These are phyloP conservation scores for Phragmatobia fuliginosa DNA, from an alignment of 2,888 invertebrate genomes.

Conservation along the genomic window DNA sequence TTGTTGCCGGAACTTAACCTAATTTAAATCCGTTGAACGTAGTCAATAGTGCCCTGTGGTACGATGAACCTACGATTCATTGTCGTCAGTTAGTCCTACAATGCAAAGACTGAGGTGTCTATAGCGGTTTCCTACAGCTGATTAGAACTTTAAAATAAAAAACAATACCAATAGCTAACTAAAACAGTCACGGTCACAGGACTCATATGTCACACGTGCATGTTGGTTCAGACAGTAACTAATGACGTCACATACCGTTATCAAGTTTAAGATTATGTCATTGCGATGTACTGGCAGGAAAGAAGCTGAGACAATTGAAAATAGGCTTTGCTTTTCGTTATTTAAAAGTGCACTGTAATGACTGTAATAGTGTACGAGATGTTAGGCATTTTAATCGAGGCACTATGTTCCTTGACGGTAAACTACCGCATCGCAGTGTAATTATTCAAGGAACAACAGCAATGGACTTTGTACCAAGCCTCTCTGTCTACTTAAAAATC, in stretches of 20 bases:
- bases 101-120: no score
- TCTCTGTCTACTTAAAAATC: conserved; percentile 16
- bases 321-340: background rate
- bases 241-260: background rate
- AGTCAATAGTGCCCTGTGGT: no score
- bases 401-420: background rate
- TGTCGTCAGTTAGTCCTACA: no score
- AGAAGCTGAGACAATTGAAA: background rate
- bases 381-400: no score
- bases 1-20: background rate
- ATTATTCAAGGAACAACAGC: background rate
- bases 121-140: no score
- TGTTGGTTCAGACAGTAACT: background rate
- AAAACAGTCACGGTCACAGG: background rate
- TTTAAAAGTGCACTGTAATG: no score
- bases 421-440: background rate
- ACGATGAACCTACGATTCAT: no score
- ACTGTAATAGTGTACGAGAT: no score
- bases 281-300: background rate
- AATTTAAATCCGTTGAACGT: no score
- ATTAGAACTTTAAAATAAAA: no score
- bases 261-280: background rate
- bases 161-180: background rate
- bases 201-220: background rate
- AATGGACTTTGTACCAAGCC: conserved; percentile 5